Evolutionary conservation across 2,888 invertebrate genomes (phyloP).

Genomic region (Boloria euphrosyne): DNA sequence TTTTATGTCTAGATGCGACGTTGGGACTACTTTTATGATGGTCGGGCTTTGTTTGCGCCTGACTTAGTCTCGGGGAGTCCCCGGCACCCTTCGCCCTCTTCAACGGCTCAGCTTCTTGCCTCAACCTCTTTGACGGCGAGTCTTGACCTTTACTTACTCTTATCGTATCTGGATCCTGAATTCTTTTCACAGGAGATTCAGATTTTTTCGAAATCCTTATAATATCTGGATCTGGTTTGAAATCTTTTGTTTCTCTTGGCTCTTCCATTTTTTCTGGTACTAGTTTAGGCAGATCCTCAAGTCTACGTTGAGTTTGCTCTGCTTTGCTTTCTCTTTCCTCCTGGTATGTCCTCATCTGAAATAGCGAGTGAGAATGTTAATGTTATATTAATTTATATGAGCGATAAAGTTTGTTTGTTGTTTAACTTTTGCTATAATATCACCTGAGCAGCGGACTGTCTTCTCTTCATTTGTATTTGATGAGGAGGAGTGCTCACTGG

Average conservation of each 20-base stretch:
- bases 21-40: constrained; percentile 85
- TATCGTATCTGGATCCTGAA: constrained; percentile 68
- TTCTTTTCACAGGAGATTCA: constrained; percentile 65
- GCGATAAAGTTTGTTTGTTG: too few species aligned
- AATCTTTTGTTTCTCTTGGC: constrained; percentile 50
- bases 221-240: constrained; percentile 74
- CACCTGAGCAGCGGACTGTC: constrained; percentile 73
- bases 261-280: constrained; percentile 46
- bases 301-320: constrained; percentile 53
- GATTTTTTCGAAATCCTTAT: constrained; percentile 65
- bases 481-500: constrained; percentile 74
- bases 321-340: constrained; percentile 62
- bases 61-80: constrained; percentile 69
- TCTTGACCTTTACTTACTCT: constrained; percentile 67
- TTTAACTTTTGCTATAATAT: constrained; percentile 11
- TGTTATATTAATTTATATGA: too few species aligned
- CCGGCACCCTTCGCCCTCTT: constrained; percentile 71
- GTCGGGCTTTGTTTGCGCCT: constrained; percentile 64
- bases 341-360: constrained; percentile 64
- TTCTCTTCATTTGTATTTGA: constrained; percentile 61
- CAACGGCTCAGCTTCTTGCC: constrained; percentile 74
- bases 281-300: constrained; percentile 45
- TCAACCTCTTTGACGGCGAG: constrained; percentile 71
- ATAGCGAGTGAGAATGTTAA: too few species aligned
- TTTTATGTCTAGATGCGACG: constrained; percentile 79